Evolutionary conservation across 2,888 invertebrate genomes (phyloP).

Genomic region (Trachelus tabidus): DNA sequence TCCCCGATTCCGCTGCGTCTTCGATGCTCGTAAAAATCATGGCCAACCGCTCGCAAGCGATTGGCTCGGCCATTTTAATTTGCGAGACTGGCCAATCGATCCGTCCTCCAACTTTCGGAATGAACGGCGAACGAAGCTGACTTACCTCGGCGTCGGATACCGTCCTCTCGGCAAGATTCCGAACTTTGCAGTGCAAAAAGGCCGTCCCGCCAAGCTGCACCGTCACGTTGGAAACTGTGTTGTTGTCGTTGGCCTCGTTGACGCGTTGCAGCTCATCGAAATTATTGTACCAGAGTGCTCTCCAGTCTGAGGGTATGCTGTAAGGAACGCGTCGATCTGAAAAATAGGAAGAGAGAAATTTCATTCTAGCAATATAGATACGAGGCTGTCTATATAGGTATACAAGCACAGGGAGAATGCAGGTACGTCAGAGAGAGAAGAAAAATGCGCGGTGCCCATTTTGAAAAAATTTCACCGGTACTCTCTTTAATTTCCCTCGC

Average conservation of each 20-base stretch:
- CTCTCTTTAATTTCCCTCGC: too few relatives aligned
- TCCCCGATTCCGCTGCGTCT: too few relatives aligned
- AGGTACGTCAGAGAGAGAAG: too few relatives aligned
- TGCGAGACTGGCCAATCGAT: too few relatives aligned
- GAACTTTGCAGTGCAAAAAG: constrained; percentile 83
- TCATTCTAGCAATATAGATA: too few relatives aligned
- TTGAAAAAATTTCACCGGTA: too few relatives aligned
- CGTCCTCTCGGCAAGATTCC: constrained; percentile 80
- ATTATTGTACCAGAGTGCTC: constrained; percentile 63
- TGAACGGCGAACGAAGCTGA: too few relatives aligned
- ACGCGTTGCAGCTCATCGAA: constrained; percentile 62
- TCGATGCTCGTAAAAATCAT: background rate
- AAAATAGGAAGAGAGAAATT: constrained; percentile 13
- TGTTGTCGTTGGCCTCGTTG: constrained; percentile 73
- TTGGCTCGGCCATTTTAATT: too few relatives aligned
- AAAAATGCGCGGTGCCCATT: too few relatives aligned
- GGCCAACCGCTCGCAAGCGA: background rate
- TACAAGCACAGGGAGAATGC: too few relatives aligned
- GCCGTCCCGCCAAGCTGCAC: constrained; percentile 83
- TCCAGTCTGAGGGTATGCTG: constrained; percentile 62
- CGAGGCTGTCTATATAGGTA: too few relatives aligned
- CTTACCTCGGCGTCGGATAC: constrained; percentile 67
- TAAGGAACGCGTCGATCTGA: constrained; percentile 62
- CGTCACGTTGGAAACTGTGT: constrained; percentile 80
- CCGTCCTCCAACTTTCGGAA: too few relatives aligned